Conservation (phyloP, 2,888 invertebrate species). For the Drosophila prolongata region DNA sequence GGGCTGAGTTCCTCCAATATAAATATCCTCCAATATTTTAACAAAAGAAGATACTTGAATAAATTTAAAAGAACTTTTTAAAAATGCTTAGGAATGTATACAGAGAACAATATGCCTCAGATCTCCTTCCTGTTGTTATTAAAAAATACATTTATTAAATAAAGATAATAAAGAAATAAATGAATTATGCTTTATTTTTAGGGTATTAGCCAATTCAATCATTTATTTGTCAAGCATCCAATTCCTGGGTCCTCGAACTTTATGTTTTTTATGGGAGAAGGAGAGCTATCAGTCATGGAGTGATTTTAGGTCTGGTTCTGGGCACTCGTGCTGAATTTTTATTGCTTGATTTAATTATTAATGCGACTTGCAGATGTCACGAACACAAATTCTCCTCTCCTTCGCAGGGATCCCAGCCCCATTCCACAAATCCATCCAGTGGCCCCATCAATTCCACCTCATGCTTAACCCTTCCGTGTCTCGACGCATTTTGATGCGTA, state of each 20-base stretch:
- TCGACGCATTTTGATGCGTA: slow-evolving; percentile 74
- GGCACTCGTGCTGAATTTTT: slow-evolving; percentile 79
- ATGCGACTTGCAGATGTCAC: slow-evolving; percentile 81
- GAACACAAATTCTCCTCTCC: slow-evolving; percentile 52
- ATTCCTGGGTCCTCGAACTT: neutral
- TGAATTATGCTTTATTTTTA: neutral
- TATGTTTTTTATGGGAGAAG: neutral
- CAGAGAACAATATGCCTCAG: no score
- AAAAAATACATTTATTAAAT: no score
- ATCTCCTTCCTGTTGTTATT: no score
- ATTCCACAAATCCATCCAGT: slow-evolving; percentile 1
- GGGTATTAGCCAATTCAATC: slow-evolving; percentile 1
- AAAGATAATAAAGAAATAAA: no score
- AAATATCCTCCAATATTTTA: no score
- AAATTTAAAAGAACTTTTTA: no score
- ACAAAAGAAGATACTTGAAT: no score
- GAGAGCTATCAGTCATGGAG: slow-evolving; percentile 34
- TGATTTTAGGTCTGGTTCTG: slow-evolving; percentile 21
- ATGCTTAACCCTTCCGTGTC: slow-evolving; percentile 70
- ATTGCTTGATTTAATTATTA: slow-evolving; percentile 81
- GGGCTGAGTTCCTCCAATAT: no score
- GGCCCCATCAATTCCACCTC: slow-evolving; percentile 23
- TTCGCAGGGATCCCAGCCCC: slow-evolving; percentile 1
- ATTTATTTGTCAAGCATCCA: slow-evolving; percentile 11
- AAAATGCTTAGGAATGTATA: no score